Evolutionary conservation across 2,888 invertebrate genomes (phyloP).

Genomic region (Dryobota labecula): DNA sequence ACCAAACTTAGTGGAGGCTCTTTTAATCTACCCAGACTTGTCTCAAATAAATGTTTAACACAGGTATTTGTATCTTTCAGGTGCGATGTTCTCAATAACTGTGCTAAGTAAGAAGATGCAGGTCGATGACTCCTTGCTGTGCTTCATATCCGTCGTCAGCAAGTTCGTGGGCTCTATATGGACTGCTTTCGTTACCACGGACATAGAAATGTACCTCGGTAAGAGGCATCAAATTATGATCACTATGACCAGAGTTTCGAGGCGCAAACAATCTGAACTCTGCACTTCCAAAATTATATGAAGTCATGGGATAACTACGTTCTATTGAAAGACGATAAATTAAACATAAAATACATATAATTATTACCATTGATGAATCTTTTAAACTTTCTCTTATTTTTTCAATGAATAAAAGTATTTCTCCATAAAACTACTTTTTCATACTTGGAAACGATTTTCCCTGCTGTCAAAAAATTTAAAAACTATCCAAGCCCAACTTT

Average conservation of each 20-base stretch:
- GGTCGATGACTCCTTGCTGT: conserved; percentile 83
- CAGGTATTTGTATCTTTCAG: conserved; percentile 66
- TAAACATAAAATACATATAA: no score
- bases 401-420: no score
- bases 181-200: conserved; percentile 84
- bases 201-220: conserved; percentile 86
- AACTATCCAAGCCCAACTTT: no score
- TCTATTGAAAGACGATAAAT: no score
- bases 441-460: no score
- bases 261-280: not conserved
- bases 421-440: not conserved
- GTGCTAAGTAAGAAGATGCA: conserved; percentile 82
- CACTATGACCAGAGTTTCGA: not conserved
- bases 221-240: conserved; percentile 40
- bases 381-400: no score
- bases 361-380: not conserved
- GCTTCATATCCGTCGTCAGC: conserved; percentile 84
- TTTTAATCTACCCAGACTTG: no score
- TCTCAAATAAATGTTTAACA: not conserved
- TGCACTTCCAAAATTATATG: not conserved
- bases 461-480: no score
- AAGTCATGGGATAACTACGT: no score
- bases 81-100: conserved; percentile 86
- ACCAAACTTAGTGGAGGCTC: not conserved
- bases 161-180: conserved; percentile 85